Base-by-base conservation (phyloP, 2,113 vertebrate genomes). In the Leptocoma aspasia region DNA sequence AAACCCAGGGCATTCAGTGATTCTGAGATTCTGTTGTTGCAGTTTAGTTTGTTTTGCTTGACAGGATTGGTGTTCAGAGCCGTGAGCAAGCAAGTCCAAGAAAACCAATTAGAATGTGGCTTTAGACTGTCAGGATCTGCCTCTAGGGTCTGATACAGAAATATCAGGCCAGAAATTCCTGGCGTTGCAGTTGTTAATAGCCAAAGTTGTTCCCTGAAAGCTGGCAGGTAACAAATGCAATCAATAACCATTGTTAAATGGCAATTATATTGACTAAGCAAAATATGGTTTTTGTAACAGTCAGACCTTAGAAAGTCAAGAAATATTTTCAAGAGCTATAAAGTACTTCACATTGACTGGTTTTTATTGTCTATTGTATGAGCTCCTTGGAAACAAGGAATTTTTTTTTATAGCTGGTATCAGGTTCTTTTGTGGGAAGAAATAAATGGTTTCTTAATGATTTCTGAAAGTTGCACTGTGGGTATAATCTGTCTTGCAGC, bases 191-290 rank as follows among this genome's bases (percentile, higher is more conserved):
- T 49, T 76, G 15, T 65, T 87, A 90, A 80, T 33, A 23, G 35
- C 53, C 31, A 69, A 50, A 93, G 56, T 9, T 37, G 14, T 86
- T 80, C 54, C 24, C 54, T 90, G 82, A 65, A 92, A 90, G 8
- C 6, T 88, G 37, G 11, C 35, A 83, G 52, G 76, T 78, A 82
- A 60, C 47, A 86, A 86, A 68, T 23, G n/a, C 49, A 64, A 52
- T 92, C 83, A 66, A 75, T 92, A 92, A 76, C 45, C 9, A 39
- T 60, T 63, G 14, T 89, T 93, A 92, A 83, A 81, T 33, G 20
- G 39, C 76, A 92, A 84, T 92, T 91, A 89, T 78, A 94, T 89
- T 78, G 89, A 92, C 83, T 75, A 86, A 82, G 50, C 44, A 82
- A 92, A 92, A 75, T 63, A 71, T 5, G n/a, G 20, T 76, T 92